Conservation (phyloP, 2,113 vertebrate species). For the Galeopterus variegatus region DNA sequence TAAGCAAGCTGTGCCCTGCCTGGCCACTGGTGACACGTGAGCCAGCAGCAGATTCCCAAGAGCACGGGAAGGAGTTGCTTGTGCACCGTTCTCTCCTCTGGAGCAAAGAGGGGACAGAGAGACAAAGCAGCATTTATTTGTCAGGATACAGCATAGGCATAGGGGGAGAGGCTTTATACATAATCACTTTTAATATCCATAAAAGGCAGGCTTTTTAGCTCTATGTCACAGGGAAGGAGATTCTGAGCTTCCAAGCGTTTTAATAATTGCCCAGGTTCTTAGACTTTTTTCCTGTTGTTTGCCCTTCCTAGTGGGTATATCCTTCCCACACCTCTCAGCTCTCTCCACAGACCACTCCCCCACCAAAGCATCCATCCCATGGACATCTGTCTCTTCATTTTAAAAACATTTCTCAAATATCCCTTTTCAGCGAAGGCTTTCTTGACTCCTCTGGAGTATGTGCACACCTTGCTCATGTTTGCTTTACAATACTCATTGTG, state of each 20-base stretch:
- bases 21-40: background rate
- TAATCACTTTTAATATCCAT: background rate
- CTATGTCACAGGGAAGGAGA: background rate
- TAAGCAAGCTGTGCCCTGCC: too few species aligned
- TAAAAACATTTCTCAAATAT: background rate
- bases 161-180: background rate
- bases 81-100: background rate
- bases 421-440: background rate
- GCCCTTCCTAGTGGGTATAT: background rate
- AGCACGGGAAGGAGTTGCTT: background rate
- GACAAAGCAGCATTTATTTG: background rate
- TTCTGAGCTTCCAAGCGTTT: background rate
- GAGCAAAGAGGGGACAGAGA: background rate
- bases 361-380: background rate
- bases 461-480: background rate
- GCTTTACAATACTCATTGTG: background rate
- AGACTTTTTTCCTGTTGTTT: background rate
- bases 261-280: background rate
- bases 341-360: background rate
- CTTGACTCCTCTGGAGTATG: background rate
- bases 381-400: background rate
- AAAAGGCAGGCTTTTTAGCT: background rate
- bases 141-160: background rate
- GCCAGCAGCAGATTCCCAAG: background rate
- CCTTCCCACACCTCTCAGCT: background rate